Base-by-base conservation (phyloP, 2,888 invertebrate genomes). In the Vanessa cardui region DNA sequence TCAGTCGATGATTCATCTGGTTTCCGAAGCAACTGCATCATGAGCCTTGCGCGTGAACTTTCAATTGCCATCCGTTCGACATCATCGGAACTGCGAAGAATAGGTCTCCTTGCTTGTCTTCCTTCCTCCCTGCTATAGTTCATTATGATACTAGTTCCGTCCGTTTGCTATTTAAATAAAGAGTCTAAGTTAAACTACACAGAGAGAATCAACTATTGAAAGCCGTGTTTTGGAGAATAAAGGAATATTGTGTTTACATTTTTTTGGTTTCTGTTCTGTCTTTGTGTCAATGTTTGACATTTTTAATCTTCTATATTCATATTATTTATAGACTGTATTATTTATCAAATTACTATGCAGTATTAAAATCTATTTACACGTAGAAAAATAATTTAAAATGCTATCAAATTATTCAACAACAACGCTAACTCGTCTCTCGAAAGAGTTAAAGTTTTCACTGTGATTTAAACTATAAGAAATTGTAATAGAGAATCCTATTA, bases 11-110 rank as follows among this genome's bases (percentile, higher is more conserved):
- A 31, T 31, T 68, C 45, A 7, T 77, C 70, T 6, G 76, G 72
- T 7, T 74, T 68, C 20, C 69, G 73, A 5, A 77, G 71, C 1
- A 79, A 54, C 3, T 77, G 74, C 45, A 74, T 74, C 58, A 78
- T 77, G 4, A 80, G 66, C 64, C 74, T 76, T 6, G 81, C 82
- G 46, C 78, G 76, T 2, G 75, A 73, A 65, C 80, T 81, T 60
- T 81, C 78, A 4, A 64, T 63, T 0, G 78, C 74, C 73, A 82
- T 74, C 18, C 65, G 73, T 6, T 74, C 73, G 3, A 73, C 71
- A 71, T 83, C 76, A 1, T 78, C 71, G 7, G 72, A 72, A 68
- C 83, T 81, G 33, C 68, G 68, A 46, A 81, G 54, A 16, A 76
- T 71, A 18, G 77, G 72, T 63, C 72, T 73, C 9, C 58, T 50